Base-by-base conservation (phyloP, 2,113 vertebrate genomes). In the Mirounga angustirostris region DNA sequence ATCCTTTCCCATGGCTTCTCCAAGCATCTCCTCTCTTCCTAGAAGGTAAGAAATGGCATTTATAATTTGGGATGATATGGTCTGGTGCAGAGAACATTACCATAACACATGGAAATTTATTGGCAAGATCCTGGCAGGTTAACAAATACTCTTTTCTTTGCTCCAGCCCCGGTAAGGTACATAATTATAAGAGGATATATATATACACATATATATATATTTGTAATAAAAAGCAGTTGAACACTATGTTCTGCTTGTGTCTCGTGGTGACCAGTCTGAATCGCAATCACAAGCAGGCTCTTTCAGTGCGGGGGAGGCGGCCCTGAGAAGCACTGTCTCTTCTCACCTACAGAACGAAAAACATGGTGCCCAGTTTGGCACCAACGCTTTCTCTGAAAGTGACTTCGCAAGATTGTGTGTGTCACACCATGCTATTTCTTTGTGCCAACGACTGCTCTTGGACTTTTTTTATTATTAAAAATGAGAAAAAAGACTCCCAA, bases 221-320 rank as follows among this genome's bases (percentile, higher is more conserved):
- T 46, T n/a, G 11, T 28, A 21, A 87, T 73, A 74, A 40, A 52
- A 69, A 59, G 79, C 71, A 89, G 28, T 15, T 79, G 33, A 50
- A 50, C 18, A 10, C 59, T 93, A 58, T 7, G 24, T 80, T 76
- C 36, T 80, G 30, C 78, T 86, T 24, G 36, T 59, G 24, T 78
- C 9, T 33, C 18, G 7, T 21, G 43, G 58, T 21, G 50, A 59
- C 14, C 6, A 58, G 59, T 54, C 67, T 76, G 52, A 89, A 50
- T 74, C 33, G 61, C 58, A 56, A 6, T 22, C 22, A n/a, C 2
- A 74, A 40, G 22, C 0, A 1, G 69, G 14, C 28, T 59, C 50
- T 40, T 63, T 43, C 13, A 12, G 1, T 0, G 0, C 33, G n/a
- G 33, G 33, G 52, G 19, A 28, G 2, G 4, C 2, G 10, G 14